Evolutionary conservation across 1,140 invertebrate genomes (phyloP).

Genomic region (Ylistrum balloti): DNA sequence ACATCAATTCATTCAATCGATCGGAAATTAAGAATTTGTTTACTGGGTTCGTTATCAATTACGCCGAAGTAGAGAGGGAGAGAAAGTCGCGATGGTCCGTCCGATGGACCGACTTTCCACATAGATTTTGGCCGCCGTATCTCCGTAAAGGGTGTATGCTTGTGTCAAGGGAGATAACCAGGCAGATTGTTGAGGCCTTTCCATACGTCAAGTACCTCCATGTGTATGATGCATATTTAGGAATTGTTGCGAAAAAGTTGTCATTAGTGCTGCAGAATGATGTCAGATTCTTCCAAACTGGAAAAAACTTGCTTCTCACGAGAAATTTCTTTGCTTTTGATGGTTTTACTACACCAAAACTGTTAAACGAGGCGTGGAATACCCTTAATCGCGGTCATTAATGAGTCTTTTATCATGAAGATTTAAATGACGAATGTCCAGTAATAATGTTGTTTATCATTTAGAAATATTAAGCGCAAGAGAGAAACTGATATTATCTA

Average conservation of each 20-base stretch:
- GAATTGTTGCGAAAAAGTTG: neutral
- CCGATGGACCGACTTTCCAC: neutral
- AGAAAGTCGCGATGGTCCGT: neutral
- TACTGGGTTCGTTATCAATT: neutral
- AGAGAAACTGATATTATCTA: too few relatives aligned
- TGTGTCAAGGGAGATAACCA: neutral
- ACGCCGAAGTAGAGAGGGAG: neutral
- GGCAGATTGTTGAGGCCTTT: neutral
- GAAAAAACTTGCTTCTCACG: neutral
- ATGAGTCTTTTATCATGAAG: too few relatives aligned
- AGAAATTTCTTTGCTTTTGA: neutral
- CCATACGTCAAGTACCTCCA: neutral
- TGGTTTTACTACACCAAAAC: neutral
- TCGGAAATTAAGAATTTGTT: neutral
- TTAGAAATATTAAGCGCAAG: too few relatives aligned
- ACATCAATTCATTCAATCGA: neutral
- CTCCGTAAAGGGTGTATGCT: neutral
- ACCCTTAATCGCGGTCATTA: neutral
- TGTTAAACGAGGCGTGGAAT: neutral
- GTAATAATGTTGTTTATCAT: too few relatives aligned
- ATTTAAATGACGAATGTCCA: too few relatives aligned
- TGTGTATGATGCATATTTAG: neutral
- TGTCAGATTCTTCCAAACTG: slow-evolving; percentile 5
- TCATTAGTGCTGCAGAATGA: neutral
- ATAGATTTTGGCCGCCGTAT: neutral